These are phyloP conservation scores for Clarias gariepinus DNA, from an alignment of 2,113 vertebrate genomes.

Conservation along the genomic window DNA sequence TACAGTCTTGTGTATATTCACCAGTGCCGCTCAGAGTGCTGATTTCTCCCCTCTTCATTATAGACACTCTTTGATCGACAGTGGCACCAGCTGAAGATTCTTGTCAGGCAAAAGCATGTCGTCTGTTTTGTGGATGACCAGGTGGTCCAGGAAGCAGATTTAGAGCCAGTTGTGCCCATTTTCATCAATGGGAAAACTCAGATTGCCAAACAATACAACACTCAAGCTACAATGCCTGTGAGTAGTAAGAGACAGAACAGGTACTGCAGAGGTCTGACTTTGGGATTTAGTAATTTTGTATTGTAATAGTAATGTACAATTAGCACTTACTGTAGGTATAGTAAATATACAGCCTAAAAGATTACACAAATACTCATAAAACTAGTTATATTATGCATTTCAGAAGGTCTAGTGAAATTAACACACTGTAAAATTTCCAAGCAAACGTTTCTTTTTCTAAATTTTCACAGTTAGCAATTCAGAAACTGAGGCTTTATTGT, in stretches of 20 bases:
- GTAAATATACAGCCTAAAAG: neutral
- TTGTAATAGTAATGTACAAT: neutral
- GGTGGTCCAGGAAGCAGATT: constrained; percentile 53
- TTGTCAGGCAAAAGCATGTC: constrained; percentile 64
- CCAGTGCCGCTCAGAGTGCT: neutral
- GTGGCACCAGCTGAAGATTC: constrained; percentile 79
- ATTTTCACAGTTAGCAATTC: constrained; percentile 70
- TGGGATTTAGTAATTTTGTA: neutral
- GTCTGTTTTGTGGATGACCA: constrained; percentile 70
- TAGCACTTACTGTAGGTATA: neutral
- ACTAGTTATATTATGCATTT: constrained; percentile 5
- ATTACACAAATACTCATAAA: neutral
- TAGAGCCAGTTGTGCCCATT: constrained; percentile 69
- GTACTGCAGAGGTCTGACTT: neutral
- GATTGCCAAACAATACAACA: constrained; percentile 67
- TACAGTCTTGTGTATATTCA: neutral
- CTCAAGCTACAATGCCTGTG: constrained; percentile 67
- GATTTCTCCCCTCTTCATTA: neutral
- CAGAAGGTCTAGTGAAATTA: neutral
- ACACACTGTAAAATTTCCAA: neutral
- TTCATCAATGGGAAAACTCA: constrained; percentile 79
- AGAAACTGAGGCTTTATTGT: constrained; percentile 80
- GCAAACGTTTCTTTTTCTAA: neutral
- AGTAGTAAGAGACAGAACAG: constrained; percentile 48
- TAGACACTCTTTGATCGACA: constrained; percentile 63